phyloP scores from a whole-genome alignment of 2,888 invertebrate genomes.

The Agrochola macilenta region DNA sequence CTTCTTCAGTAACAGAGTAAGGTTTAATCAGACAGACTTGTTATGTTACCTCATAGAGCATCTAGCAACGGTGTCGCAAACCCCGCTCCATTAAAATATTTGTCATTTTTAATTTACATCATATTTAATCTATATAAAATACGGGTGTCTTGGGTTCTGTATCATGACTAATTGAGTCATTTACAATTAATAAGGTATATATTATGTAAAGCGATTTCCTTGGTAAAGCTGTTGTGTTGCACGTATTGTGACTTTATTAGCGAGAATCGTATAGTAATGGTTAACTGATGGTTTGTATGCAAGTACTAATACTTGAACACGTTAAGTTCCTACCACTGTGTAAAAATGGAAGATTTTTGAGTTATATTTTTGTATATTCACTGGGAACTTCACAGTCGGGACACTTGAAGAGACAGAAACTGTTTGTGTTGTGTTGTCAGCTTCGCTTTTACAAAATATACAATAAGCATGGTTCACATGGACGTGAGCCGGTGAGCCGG shows the following conservation, averaged over 20 bases:
- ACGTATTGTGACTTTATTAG: conserved; percentile 70
- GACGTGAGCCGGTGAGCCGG: conserved; percentile 37
- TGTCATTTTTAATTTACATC: conserved; percentile 78
- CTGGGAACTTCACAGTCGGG: conserved; percentile 33
- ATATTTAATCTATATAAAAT: conserved; percentile 77
- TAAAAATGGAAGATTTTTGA: conserved; percentile 46
- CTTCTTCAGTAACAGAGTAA: neutral
- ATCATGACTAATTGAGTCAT: conserved; percentile 76
- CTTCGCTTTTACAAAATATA: conserved; percentile 72
- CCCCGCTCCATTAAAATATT: conserved; percentile 72
- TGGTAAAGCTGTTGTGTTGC: conserved; percentile 84
- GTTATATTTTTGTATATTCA: conserved; percentile 55
- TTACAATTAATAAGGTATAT: conserved; percentile 77
- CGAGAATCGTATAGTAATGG: conserved; percentile 74
- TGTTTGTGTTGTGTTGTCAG: conserved; percentile 51
- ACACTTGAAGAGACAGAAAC: conserved; percentile 51
- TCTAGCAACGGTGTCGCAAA: conserved; percentile 76
- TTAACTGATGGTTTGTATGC: conserved; percentile 72
- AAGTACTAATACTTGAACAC: conserved; percentile 40
- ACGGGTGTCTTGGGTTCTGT: conserved; percentile 75
- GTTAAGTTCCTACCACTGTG: conserved; percentile 27
- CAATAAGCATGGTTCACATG: conserved; percentile 50
- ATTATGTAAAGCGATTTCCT: conserved; percentile 86
- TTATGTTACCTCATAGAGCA: too few species aligned
- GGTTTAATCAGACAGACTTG: neutral